Conservation (phyloP, 2,113 vertebrate genomes). For the Sula dactylatra region DNA sequence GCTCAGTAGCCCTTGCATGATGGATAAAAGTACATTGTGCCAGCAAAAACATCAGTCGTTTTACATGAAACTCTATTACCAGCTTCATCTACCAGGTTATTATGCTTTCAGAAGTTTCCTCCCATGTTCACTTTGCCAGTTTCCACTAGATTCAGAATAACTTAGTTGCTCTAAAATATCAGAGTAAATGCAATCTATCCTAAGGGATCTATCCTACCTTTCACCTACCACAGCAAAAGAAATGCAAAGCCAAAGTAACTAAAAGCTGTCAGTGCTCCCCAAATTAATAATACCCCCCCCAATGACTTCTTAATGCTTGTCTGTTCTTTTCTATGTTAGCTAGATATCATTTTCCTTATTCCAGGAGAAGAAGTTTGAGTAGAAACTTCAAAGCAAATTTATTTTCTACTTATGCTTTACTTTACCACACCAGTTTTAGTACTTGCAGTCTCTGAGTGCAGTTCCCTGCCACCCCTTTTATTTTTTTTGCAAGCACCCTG, state of each 20-base stretch:
- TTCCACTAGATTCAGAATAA: slow-evolving; percentile 19
- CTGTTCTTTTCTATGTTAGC: not conserved
- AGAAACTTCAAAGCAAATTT: not conserved
- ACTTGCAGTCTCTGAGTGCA: not conserved
- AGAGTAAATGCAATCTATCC: not conserved
- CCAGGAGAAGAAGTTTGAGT: not conserved
- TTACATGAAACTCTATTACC: not conserved
- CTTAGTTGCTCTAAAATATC: not conserved
- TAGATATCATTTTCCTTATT: not conserved
- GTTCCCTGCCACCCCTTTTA: not conserved
- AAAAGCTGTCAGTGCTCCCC: not conserved
- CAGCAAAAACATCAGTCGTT: slow-evolving; percentile 4
- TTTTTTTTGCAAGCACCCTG: not conserved
- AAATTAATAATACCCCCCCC: not conserved
- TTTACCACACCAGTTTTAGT: not conserved
- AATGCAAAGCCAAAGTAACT: not conserved
- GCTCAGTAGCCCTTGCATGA: not conserved
- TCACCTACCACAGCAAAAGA: not conserved
- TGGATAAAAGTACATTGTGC: not conserved
- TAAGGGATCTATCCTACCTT: not conserved
- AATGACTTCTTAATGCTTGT: not conserved
- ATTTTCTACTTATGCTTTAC: not conserved
- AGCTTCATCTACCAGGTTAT: not conserved
- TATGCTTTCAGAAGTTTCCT: slow-evolving; percentile 15
- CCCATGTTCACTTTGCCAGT: not conserved